These are phyloP conservation scores for Catocala nupta DNA, from an alignment of 2,888 invertebrate genomes.

Conservation along the genomic window DNA sequence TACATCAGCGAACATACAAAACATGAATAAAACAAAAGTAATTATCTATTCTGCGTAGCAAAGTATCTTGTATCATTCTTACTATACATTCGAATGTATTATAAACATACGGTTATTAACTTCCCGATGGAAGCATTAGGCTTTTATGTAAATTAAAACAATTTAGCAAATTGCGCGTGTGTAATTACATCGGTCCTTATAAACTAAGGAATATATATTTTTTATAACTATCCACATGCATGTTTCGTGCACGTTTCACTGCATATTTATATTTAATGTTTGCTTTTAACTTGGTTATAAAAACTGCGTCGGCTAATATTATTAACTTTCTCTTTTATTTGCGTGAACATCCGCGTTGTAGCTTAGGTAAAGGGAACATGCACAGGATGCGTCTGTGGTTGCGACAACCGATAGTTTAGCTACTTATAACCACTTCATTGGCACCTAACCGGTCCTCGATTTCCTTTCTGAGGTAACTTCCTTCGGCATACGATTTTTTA, in stretches of 20 bases:
- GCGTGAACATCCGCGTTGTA: conserved; percentile 3
- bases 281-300: background rate
- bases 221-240: conserved; percentile 10
- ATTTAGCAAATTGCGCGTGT: conserved; percentile 31
- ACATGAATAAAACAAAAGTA: too few relatives aligned
- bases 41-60: background rate
- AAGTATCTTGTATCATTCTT: background rate
- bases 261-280: conserved; percentile 2
- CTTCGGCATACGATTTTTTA: conserved; percentile 9
- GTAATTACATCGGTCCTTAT: conserved; percentile 21
- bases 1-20: too few relatives aligned
- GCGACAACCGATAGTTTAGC: conserved; percentile 17
- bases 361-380: background rate
- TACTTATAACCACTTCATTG: conserved; percentile 27
- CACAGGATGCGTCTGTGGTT: conserved; percentile 47
- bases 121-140: conserved; percentile 20
- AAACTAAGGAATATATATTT: conserved; percentile 14
- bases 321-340: conserved; percentile 35
- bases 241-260: too few relatives aligned
- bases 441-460: conserved; percentile 36
- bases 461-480: conserved; percentile 45
- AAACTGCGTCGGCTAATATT: background rate
- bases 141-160: conserved; percentile 37
- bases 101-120: conserved; percentile 17
- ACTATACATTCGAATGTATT: background rate